These are phyloP conservation scores for Hedya salicella DNA, from an alignment of 2,888 invertebrate genomes.

Conservation along the genomic window DNA sequence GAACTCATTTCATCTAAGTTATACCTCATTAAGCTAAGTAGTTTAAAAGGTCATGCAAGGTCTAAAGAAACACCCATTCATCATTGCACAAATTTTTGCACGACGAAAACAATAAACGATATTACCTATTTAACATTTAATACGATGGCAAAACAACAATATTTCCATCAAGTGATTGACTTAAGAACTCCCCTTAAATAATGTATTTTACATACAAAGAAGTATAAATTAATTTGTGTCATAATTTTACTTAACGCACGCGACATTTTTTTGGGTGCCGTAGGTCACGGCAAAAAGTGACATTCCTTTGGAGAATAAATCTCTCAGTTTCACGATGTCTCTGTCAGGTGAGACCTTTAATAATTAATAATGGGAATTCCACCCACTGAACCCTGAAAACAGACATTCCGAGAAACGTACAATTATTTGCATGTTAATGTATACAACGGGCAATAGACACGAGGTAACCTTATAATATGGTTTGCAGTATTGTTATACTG, in stretches of 20 bases:
- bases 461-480: background rate
- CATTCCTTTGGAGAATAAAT: constrained; percentile 71
- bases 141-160: background rate
- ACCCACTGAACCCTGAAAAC: constrained; percentile 58
- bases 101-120: background rate
- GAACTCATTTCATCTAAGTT: no score
- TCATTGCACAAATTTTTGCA: background rate
- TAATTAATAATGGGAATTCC: constrained; percentile 78
- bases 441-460: constrained; percentile 5
- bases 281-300: constrained; percentile 75
- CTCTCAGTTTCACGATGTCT: constrained; percentile 62
- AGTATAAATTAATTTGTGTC: constrained; percentile 19
- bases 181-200: constrained; percentile 21
- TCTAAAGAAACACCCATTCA: background rate
- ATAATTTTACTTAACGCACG: constrained; percentile 29
- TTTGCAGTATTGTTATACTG: background rate
- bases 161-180: constrained; percentile 18
- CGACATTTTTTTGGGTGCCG: constrained; percentile 60
- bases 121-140: background rate
- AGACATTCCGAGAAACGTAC: constrained; percentile 25
- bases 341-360: constrained; percentile 62
- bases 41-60: no score
- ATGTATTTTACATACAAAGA: constrained; percentile 30
- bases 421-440: constrained; percentile 21
- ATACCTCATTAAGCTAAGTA: background rate